These are phyloP conservation scores for Condylura cristata DNA, from an alignment of 2,113 vertebrate species.

Conservation along the genomic window DNA sequence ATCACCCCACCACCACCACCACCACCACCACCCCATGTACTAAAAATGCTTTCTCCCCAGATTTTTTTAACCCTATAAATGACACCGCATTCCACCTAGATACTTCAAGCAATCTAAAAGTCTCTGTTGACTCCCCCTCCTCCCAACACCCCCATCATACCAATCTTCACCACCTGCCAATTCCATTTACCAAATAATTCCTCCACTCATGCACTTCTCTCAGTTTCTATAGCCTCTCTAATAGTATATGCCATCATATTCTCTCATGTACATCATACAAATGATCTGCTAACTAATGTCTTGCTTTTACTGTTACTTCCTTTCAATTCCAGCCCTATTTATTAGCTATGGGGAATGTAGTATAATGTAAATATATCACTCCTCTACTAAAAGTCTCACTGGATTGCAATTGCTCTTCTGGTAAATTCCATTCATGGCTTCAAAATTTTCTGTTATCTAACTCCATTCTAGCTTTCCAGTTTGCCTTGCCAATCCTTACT, in stretches of 20 bases:
- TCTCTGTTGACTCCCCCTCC: background rate
- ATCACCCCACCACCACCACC: too few relatives aligned
- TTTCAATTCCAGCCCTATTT: background rate
- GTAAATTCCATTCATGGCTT: background rate
- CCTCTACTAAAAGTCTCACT: background rate
- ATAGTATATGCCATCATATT: background rate
- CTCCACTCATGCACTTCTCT: background rate
- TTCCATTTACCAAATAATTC: background rate
- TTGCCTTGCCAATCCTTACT: background rate
- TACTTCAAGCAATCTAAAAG: background rate
- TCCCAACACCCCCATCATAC: background rate
- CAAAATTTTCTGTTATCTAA: background rate
- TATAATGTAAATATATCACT: background rate
- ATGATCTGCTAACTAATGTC: background rate
- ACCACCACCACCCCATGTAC: background rate
- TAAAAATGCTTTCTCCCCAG: background rate
- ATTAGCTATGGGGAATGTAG: background rate
- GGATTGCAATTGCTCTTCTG: background rate
- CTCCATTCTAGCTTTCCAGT: background rate
- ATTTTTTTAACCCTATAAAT: background rate
- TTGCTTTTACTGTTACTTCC: background rate
- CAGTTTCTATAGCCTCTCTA: background rate
- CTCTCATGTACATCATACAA: background rate
- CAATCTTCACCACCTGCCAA: background rate
- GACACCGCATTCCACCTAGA: background rate